These are phyloP conservation scores for Glaucopsyche alexis DNA, from an alignment of 2,888 invertebrate species.

Conservation along the genomic window DNA sequence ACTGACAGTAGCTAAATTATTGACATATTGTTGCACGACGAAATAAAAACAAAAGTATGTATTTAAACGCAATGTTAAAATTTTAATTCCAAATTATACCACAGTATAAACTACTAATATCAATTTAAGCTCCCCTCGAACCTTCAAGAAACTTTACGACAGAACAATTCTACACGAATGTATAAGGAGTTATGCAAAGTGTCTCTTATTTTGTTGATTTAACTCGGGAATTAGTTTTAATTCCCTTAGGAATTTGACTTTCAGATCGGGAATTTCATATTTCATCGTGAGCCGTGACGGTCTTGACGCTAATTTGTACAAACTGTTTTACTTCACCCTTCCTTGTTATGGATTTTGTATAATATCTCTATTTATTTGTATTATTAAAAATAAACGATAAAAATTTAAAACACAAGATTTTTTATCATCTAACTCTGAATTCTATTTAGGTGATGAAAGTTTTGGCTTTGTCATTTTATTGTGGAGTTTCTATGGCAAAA, in stretches of 20 bases:
- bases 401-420: too few species aligned
- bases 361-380: background rate
- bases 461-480: too few species aligned
- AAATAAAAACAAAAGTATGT: too few species aligned
- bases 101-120: background rate
- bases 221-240: constrained; percentile 51
- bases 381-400: too few species aligned
- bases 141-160: constrained; percentile 40
- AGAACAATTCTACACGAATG: constrained; percentile 56
- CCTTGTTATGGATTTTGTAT: background rate
- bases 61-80: too few species aligned
- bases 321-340: background rate
- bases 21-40: too few species aligned
- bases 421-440: too few species aligned
- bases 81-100: too few species aligned
- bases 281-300: constrained; percentile 45
- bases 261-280: constrained; percentile 68
- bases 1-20: too few species aligned
- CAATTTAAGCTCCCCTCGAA: background rate
- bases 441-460: too few species aligned
- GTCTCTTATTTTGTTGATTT: constrained; percentile 66
- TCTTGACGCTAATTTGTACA: constrained; percentile 22
- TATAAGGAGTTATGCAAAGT: constrained; percentile 73
- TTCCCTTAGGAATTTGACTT: constrained; percentile 65
- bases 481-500: too few species aligned